Evolutionary conservation across 2,113 vertebrate genomes (phyloP), one percentile per base, ranked within the genome.

Genomic region (Cebus imitator): DNA sequence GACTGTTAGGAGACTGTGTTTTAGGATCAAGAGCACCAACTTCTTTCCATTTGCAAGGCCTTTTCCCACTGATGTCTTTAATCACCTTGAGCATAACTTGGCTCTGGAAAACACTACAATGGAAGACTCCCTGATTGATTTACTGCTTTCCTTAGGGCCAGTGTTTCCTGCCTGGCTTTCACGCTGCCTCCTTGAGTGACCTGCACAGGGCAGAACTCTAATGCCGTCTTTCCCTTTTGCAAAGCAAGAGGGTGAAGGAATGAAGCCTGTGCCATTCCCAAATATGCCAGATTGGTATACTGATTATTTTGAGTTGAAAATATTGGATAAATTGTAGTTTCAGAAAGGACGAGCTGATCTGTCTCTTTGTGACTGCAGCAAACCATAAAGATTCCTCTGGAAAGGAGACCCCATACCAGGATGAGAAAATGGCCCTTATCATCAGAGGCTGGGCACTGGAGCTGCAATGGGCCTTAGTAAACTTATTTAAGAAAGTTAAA

Each of bases 101-200:
- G 27, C 30, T 35, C 78, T 27, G n/a, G 32, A 45, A 45, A 32
- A 72, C 10, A 30, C 58, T 61, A 35, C 40, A 13, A 20, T 9
- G 6, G 8, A 25, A n/a, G n/a, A 13, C 55, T 55, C 21, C n/a
- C n/a, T 64, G 30, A 45, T 37, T 27, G 84, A 66, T 12, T 35
- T 14, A 37, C 30, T n/a, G 40, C n/a, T 61, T 61, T 58, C 27
- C 58, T 30, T 5, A 30, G 58, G 58, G 25, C 58, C 58, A 61
- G 58, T 61, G 58, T 20, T 73, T 32, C 64, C 50, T 72, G 18
- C 48, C 50, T 2, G 64, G 45, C 6, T 45, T 81, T 43, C 30
- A n/a, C 2, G 1, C n/a, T 1, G 21, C 37, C 25, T 30, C 25
- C 16, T 5, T 7, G 8, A 1, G 64, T 8, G 50, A 4, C 79